Percentiles rank a stretch among this genome's conserved stretches.
phyloP scores from a whole-genome alignment of 2,797 vertebrate species.

The Siniperca obscura region DNA sequence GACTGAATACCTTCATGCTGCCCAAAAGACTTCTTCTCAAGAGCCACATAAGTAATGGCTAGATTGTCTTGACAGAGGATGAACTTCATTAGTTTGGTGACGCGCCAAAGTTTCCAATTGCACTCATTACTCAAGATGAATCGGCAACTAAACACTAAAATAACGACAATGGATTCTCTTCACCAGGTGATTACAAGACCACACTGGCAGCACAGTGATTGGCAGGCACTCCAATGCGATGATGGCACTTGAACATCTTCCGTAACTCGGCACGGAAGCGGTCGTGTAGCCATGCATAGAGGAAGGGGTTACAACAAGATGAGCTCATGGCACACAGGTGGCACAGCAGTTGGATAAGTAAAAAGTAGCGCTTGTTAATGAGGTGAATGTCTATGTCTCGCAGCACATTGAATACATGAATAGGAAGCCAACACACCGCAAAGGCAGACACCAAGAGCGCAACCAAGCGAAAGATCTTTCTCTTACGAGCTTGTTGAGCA shows the following conservation, averaged over 20 bases:
- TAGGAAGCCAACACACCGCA: slow-evolving; percentile 89
- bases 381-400: slow-evolving; percentile 90
- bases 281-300: slow-evolving; percentile 90
- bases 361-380: slow-evolving; percentile 89
- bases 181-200: slow-evolving; percentile 46
- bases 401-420: slow-evolving; percentile 91
- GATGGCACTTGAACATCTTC: slow-evolving; percentile 84
- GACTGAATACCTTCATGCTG: not conserved
- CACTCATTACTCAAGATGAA: not conserved
- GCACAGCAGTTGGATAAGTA: slow-evolving; percentile 90
- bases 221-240: slow-evolving; percentile 71
- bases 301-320: slow-evolving; percentile 90
- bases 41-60: not conserved
- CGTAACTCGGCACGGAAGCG: slow-evolving; percentile 85
- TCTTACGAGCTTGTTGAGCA: slow-evolving; percentile 83
- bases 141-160: not conserved
- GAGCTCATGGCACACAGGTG: slow-evolving; percentile 91
- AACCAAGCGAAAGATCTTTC: slow-evolving; percentile 88
- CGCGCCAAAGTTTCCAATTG: not conserved
- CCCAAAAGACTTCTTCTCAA: not conserved
- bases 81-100: not conserved
- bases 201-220: slow-evolving; percentile 78
- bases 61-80: not conserved
- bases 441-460: slow-evolving; percentile 88
- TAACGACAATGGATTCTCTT: not conserved